These are phyloP conservation scores for Gallinago nigripennis DNA, from an alignment of 2,797 vertebrate genomes.

Conservation along the genomic window DNA sequence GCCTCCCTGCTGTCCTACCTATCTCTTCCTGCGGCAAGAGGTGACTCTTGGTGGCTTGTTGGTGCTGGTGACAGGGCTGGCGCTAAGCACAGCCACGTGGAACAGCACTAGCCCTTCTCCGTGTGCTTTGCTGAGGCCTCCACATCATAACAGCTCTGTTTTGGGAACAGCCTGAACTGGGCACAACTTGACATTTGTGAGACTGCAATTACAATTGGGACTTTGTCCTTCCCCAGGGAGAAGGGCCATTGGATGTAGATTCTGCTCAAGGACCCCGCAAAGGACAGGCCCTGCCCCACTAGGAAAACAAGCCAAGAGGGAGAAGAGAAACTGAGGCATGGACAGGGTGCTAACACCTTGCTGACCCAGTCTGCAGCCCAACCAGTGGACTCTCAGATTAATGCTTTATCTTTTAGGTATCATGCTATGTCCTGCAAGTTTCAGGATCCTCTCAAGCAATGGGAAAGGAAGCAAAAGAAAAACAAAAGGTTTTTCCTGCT, in stretches of 20 bases:
- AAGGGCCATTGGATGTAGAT: background rate
- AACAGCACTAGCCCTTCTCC: background rate
- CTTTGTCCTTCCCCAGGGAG: background rate
- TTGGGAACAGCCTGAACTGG: background rate
- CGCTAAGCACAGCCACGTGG: background rate
- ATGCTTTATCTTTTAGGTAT: background rate
- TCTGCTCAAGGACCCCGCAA: background rate
- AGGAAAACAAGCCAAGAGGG: background rate
- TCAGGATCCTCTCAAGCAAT: background rate
- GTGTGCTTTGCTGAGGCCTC: rapidly evolving
- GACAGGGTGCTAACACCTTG: background rate
- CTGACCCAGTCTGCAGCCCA: background rate
- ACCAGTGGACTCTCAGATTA: background rate
- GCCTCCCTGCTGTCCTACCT: background rate
- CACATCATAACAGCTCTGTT: background rate
- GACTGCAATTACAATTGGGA: background rate
- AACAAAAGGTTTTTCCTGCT: conserved; percentile 49
- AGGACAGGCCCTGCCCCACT: background rate
- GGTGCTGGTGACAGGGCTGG: background rate
- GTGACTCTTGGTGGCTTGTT: background rate
- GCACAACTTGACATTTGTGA: background rate
- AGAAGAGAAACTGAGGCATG: background rate
- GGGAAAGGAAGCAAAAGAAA: background rate
- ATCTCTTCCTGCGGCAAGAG: background rate
- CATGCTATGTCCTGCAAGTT: background rate